Base-by-base conservation (phyloP, 2,888 invertebrate species). In the Chironomus riparius region DNA sequence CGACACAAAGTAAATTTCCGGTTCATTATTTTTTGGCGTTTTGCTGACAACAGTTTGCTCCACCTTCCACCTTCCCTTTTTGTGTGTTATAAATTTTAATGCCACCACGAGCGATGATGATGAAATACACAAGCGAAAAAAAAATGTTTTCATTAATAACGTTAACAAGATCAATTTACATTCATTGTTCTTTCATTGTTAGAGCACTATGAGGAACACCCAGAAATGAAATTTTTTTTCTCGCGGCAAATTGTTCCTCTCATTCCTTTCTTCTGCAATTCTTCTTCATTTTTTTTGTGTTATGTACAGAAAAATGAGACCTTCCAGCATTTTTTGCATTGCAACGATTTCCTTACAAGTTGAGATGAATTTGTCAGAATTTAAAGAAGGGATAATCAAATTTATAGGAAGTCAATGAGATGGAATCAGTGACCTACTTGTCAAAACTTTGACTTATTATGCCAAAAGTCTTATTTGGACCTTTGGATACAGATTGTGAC, bases 1-100 rank as follows among this genome's bases (percentile, higher is more conserved):
- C 56, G 56, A 56, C 56, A 65, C 10, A 65, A 65, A 24, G 65
- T 65, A 65, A 65, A 65, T 65, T 65, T 65, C 65, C 65, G 65
- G 21, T 65, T 65, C 24, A 65, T 65, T 65, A 65, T 65, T 65
- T 13, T 56, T 65, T 65, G 21, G 65, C 65, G 65, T 65, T 65
- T 56, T 18, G 56, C 56, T 56, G 56, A 56, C 56, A 56, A 21
- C 65, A 21, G 21, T 21, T 24, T 18, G 56, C 56, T 62, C 18
- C 65, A 24, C 21, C 10, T 65, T 65, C 24, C 65, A 65, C 65
- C 65, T 24, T 24, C 24, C 65, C 65, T 65, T 65, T 24, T 22
- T 65, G 22, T 65, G 22, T 13, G 21, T 15, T 56, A 38, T 38
- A 38, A 38, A 38, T 38, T 38, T 38, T 38, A 38, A 38, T 38